Conservation (phyloP, 2,113 vertebrate genomes). For the Urocynchramus pylzowi region DNA sequence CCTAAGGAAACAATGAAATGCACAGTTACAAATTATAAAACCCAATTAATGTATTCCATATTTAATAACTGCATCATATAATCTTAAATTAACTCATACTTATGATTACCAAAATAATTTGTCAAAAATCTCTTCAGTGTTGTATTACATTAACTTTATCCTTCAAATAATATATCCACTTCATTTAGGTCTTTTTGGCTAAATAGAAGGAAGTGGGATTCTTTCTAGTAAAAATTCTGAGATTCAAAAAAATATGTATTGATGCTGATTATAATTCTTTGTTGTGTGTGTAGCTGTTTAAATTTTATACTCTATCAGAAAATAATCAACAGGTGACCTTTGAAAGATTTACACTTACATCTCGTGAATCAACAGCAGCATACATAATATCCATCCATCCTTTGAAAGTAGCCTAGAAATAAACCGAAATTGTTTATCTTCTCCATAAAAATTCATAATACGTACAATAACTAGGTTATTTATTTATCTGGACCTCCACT, state of each 20-base stretch:
- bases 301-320: background rate
- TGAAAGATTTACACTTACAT: conserved; percentile 68
- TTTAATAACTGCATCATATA: background rate
- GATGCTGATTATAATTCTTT: background rate
- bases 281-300: background rate
- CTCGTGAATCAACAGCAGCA: conserved; percentile 88
- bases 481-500: background rate
- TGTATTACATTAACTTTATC: background rate
- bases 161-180: background rate
- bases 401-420: conserved; percentile 92
- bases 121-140: background rate
- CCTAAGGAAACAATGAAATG: background rate
- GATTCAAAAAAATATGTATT: background rate
- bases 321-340: background rate
- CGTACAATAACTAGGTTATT: background rate
- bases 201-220: background rate
- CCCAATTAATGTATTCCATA: background rate
- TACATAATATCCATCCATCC: conserved; percentile 98
- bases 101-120: background rate
- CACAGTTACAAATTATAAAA: background rate
- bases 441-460: background rate
- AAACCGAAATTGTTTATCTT: conserved; percentile 31
- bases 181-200: too few species aligned
- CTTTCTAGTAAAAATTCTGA: background rate
- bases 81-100: background rate